These are phyloP conservation scores for Tortricodes alternella DNA, from an alignment of 2,888 invertebrate species.

Conservation along the genomic window DNA sequence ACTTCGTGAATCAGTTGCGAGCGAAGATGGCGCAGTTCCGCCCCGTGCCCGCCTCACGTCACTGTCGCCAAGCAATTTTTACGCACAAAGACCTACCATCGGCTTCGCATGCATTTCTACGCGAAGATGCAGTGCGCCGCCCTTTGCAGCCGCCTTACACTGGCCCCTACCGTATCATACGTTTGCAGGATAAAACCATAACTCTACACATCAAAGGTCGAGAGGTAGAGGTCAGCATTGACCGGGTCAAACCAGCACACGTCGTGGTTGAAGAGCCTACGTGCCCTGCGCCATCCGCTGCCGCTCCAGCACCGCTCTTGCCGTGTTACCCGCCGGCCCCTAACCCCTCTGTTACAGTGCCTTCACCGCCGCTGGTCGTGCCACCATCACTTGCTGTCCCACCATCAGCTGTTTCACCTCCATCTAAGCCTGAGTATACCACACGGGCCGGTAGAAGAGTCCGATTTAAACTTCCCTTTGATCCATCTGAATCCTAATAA, in stretches of 20 bases:
- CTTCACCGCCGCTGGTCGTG: too few relatives aligned
- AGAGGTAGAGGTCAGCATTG: background rate
- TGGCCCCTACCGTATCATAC: constrained; percentile 13
- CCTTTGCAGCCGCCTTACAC: constrained; percentile 30
- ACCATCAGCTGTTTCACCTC: background rate
- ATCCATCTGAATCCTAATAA: too few relatives aligned
- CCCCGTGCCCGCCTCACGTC: constrained; percentile 1
- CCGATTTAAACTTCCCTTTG: too few relatives aligned
- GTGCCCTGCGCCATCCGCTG: background rate
- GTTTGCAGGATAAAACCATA: background rate
- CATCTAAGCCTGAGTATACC: background rate
- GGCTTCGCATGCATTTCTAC: constrained; percentile 25
- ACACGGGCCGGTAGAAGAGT: background rate
- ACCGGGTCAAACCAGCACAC: constrained; percentile 1
- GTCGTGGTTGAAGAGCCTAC: background rate
- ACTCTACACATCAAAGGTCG: background rate
- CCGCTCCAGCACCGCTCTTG: background rate
- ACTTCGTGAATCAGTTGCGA: constrained; percentile 13
- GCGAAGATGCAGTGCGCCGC: constrained; percentile 26
- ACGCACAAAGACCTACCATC: constrained; percentile 18
- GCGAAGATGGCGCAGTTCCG: background rate
- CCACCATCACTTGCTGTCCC: background rate
- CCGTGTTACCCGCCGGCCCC: background rate
- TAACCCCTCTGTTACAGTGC: too few relatives aligned
- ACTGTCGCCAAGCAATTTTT: background rate